These are phyloP conservation scores for Urocitellus parryii DNA, from an alignment of 2,113 vertebrate genomes.

Conservation along the genomic window DNA sequence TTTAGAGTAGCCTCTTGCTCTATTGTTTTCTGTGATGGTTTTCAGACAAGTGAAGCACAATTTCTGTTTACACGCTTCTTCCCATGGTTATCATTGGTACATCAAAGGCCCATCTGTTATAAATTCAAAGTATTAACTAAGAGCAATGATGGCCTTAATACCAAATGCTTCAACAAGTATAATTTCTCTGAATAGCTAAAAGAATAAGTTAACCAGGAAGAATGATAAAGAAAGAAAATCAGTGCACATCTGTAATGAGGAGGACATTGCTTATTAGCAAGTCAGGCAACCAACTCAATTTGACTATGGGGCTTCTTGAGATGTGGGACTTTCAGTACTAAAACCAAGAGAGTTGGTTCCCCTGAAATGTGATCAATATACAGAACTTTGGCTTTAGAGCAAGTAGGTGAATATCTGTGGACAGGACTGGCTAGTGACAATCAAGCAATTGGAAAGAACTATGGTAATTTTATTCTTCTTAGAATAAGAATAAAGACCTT, in stretches of 20 bases:
- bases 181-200: background rate
- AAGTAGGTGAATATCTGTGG: background rate
- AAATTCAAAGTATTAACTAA: background rate
- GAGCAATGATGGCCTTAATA: background rate
- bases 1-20: background rate
- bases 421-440: too few species aligned
- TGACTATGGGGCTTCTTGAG: background rate
- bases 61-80: background rate
- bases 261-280: background rate
- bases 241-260: background rate
- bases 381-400: background rate
- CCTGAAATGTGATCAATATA: background rate
- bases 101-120: background rate
- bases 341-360: background rate
- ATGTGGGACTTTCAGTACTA: background rate
- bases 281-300: background rate
- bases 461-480: background rate
- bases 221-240: background rate
- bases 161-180: background rate
- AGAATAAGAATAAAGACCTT: background rate
- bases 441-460: background rate
- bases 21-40: background rate
- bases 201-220: background rate
- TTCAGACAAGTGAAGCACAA: background rate
- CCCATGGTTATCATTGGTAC: background rate